Conservation (phyloP, 1,140 invertebrate species). For the Macrobrachium rosenbergii region DNA sequence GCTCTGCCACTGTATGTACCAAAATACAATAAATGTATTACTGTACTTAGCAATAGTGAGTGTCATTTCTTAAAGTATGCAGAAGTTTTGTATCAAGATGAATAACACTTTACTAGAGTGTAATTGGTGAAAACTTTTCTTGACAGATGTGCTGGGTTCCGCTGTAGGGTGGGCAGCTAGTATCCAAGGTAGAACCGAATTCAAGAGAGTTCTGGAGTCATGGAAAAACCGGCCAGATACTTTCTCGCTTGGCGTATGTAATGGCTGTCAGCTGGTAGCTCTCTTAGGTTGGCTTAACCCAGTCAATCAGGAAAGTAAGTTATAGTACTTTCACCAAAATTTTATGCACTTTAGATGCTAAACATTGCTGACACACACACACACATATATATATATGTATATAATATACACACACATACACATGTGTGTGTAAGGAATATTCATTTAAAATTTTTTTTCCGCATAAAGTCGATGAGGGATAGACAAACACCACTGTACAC, state of each 20-base stretch:
- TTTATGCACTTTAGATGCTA: constrained; percentile 4
- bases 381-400: too few relatives aligned
- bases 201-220: constrained; percentile 80
- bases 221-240: constrained; percentile 84
- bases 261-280: constrained; percentile 96
- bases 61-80: not conserved
- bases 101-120: not conserved
- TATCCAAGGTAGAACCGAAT: constrained; percentile 79
- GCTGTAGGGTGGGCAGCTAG: constrained; percentile 98
- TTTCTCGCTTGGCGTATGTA: constrained; percentile 97
- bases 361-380: too few relatives aligned
- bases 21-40: not conserved
- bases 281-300: constrained; percentile 84
- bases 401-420: too few relatives aligned
- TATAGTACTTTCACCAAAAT: not conserved
- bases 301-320: constrained; percentile 55
- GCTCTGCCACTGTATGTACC: too few relatives aligned
- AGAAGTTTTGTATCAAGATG: not conserved
- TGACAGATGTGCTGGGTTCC: constrained; percentile 92
- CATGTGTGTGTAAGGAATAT: not conserved
- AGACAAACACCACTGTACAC: too few relatives aligned
- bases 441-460: not conserved
- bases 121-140: constrained; percentile 28
- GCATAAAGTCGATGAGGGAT: too few relatives aligned
- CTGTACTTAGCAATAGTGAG: not conserved